These are phyloP conservation scores for Centruroides sculpturatus DNA, from an alignment of 1,140 invertebrate genomes.

Conservation along the genomic window DNA sequence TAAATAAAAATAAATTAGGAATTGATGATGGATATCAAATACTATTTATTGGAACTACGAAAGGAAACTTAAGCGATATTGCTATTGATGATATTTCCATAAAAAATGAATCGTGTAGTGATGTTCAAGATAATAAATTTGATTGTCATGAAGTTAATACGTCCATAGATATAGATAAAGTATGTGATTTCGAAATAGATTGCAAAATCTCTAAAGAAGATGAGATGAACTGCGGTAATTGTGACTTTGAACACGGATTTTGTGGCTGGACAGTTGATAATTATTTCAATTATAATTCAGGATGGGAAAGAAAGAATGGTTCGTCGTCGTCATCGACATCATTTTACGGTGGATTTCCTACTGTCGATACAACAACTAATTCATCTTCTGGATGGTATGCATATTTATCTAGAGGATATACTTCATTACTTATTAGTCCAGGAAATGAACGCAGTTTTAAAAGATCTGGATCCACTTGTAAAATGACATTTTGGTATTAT, in stretches of 20 bases:
- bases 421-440: too few relatives aligned
- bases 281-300: background rate
- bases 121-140: conserved; percentile 6
- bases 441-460: too few relatives aligned
- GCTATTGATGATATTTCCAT: conserved; percentile 17
- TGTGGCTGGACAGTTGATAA: conserved; percentile 12
- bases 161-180: conserved; percentile 1
- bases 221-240: conserved; percentile 13
- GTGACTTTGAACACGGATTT: conserved; percentile 13
- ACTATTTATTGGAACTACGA: conserved; percentile 11
- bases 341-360: too few relatives aligned
- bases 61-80: conserved; percentile 12
- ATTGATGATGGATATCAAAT: conserved; percentile 12
- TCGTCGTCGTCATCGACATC: too few relatives aligned
- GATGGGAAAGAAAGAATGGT: background rate
- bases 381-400: too few relatives aligned
- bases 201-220: conserved; percentile 8
- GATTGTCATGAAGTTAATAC: conserved; percentile 6
- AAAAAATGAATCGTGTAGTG: conserved; percentile 5
- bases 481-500: too few relatives aligned
- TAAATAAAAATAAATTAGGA: background rate
- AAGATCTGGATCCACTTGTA: too few relatives aligned
- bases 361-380: too few relatives aligned
- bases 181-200: conserved; percentile 14
- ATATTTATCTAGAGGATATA: too few relatives aligned